Evolutionary conservation across 1,140 invertebrate genomes (phyloP).

Genomic region (Temnothorax longispinosus): DNA sequence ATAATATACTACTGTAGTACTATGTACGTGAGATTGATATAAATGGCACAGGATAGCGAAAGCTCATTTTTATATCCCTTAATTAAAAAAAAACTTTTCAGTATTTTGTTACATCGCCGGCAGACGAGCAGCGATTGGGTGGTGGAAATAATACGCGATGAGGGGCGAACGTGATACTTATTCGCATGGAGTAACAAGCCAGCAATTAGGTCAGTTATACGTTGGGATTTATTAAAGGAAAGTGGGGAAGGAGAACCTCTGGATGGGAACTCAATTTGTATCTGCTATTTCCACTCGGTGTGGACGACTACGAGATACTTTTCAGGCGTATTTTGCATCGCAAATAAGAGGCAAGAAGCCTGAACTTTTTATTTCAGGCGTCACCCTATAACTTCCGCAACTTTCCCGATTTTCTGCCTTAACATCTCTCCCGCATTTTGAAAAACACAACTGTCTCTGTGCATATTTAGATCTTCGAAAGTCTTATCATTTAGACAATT

Average conservation of each 20-base stretch:
- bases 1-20: too few relatives aligned
- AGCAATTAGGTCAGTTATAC: slow-evolving; percentile 40
- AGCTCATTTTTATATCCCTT: slow-evolving; percentile 2
- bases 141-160: neutral
- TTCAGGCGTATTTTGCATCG: slow-evolving; percentile 53
- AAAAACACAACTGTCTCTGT: slow-evolving; percentile 20
- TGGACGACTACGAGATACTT: slow-evolving; percentile 32
- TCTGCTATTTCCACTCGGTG: slow-evolving; percentile 41
- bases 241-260: slow-evolving; percentile 18
- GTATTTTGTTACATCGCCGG: neutral
- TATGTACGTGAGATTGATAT: neutral
- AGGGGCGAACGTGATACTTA: neutral
- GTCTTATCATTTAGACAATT: neutral
- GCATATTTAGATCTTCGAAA: neutral
- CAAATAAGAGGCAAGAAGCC: slow-evolving; percentile 45
- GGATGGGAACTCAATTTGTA: slow-evolving; percentile 52
- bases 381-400: slow-evolving; percentile 13
- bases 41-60: neutral
- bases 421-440: slow-evolving; percentile 25
- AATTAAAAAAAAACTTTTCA: neutral
- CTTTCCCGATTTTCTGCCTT: slow-evolving; percentile 48
- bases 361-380: slow-evolving; percentile 45
- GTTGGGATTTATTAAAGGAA: slow-evolving; percentile 38
- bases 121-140: too few relatives aligned
- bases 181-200: neutral